Conservation (phyloP, 2,113 vertebrate genomes). For the Petromus typicus region DNA sequence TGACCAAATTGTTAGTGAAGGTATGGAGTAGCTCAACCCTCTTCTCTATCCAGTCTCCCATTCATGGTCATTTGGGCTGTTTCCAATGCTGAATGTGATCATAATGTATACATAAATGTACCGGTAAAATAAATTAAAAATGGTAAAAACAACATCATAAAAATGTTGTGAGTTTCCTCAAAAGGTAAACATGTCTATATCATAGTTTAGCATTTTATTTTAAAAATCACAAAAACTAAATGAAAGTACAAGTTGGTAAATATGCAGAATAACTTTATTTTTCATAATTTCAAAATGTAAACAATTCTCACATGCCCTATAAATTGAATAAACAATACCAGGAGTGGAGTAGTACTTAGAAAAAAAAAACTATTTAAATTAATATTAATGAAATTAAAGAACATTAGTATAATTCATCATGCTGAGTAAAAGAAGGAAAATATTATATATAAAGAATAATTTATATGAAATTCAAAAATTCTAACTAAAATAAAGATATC, state of each 20-base stretch:
- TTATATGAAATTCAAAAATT: not conserved
- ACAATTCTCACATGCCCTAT: not conserved
- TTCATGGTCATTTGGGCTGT: too few species aligned
- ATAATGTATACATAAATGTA: too few species aligned
- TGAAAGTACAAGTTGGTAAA: not conserved
- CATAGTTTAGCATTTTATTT: not conserved
- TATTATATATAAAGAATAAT: not conserved
- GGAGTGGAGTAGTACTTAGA: not conserved
- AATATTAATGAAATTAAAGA: not conserved
- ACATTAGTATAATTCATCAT: not conserved
- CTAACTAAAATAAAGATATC: not conserved
- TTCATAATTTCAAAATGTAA: not conserved
- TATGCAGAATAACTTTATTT: not conserved
- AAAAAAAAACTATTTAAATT: not conserved
- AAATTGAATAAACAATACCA: not conserved
- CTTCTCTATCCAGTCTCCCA: too few species aligned
- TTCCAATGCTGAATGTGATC: too few species aligned
- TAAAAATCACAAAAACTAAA: not conserved
- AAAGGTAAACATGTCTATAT: not conserved
- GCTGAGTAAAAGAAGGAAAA: not conserved
- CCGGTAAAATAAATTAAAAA: too few species aligned
- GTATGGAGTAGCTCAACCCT: not conserved
- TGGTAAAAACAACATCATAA: not conserved
- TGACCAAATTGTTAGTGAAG: not conserved
- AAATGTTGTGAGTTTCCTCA: not conserved